Percentiles rank a stretch among this genome's conserved stretches.
Conservation (phyloP, 92 coral and sea anemone species). For the Epizoanthus fatuus region DNA sequence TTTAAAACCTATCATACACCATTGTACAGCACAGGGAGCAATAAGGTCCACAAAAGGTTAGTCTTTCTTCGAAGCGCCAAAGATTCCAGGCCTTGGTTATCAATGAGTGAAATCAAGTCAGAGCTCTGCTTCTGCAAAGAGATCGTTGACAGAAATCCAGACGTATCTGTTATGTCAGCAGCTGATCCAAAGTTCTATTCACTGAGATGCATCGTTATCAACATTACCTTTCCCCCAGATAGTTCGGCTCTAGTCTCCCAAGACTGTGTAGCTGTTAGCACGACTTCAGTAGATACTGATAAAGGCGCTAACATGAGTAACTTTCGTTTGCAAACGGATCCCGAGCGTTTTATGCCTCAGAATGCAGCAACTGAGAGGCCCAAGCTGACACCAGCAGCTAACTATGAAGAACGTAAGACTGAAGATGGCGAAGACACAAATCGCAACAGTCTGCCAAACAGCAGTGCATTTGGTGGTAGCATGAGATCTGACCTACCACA, state of each 20-base stretch:
- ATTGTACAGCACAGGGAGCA: neutral
- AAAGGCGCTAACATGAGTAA: neutral
- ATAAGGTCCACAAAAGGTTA: conserved; percentile 20
- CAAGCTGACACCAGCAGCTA: neutral
- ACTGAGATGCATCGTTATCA: conserved; percentile 52
- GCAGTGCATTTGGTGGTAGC: neutral
- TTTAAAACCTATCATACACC: neutral
- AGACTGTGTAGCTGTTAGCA: no score
- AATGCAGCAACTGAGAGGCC: neutral
- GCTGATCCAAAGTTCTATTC: conserved; percentile 52
- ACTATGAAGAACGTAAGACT: neutral
- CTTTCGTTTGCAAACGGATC: neutral
- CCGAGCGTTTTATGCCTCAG: no score
- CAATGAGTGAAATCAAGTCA: neutral
- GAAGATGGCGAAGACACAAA: neutral
- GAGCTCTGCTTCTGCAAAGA: conserved; percentile 38
- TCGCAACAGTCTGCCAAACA: neutral
- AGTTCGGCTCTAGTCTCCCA: neutral
- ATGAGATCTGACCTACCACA: neutral
- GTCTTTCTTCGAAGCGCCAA: conserved; percentile 39
- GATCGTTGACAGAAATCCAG: conserved; percentile 35
- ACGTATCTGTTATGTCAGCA: conserved; percentile 50
- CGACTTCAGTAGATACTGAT: neutral
- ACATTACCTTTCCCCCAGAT: conserved; percentile 14
- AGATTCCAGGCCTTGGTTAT: conserved; percentile 26